Base-by-base conservation (phyloP, 2,113 vertebrate genomes). In the Coracopsis vasa region DNA sequence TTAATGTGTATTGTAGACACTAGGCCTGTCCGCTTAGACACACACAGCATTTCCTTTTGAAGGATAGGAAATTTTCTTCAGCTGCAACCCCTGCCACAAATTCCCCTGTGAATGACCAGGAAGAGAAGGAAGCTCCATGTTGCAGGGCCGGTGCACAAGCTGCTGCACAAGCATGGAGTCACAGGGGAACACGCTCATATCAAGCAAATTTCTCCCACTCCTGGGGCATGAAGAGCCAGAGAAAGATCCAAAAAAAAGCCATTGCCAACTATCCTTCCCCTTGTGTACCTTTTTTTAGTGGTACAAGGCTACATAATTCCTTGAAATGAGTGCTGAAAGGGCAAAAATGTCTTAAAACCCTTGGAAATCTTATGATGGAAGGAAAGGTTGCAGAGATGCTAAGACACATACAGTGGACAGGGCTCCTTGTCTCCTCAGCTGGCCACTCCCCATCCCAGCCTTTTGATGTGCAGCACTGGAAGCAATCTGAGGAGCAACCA, bases 371-470 rank as follows among this genome's bases (percentile, higher is more conserved):
- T 66, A 29, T 21, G 74, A 42, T 16, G 12, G 45, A 47, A 42
- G 8, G 9, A 75, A 54, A 0, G 0, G 12, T 20, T 37, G 4
- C 8, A 60, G 29, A 11, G 44, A 61, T 65, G 1, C 21, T 23
- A n/a, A 0, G 2, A 13, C 6, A 19, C 5, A 7, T 23, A 19
- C 2, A 9, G 35, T 0, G 2, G 15, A 13, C 0, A 1, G 8
- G 3, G 6, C 1, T 84, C 39, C 31, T 47, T 20, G 1, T 25
- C 20, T 62, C n/a, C 42, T 65, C 3, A 0, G 7, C 16, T 0
- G 0, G 16, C 23, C 23, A 15, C 61, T 69, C 19, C 11, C 28
- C 47, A 81, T 28, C 29, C 17, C 56, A 58, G 2, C 8, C 4
- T n/a, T 84, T 65, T 41, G n/a, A 41, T 47, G 8, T 41, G 16